Evolutionary conservation across 2,113 vertebrate species (phyloP), one percentile per base, ranked within the genome.

Genomic region (Mobula birostris): DNA sequence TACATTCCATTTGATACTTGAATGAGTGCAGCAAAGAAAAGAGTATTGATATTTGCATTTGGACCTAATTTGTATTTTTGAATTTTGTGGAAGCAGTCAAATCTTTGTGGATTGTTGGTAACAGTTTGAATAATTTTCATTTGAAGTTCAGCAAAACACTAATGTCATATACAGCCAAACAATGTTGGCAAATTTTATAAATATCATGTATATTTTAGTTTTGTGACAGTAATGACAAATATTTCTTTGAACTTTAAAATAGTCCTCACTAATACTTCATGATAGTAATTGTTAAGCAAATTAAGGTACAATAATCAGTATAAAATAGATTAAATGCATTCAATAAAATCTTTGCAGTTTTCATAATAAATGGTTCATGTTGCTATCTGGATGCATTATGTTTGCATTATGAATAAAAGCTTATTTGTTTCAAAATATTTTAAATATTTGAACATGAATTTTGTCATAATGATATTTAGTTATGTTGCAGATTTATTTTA

Each of bases 331-430:
- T 56, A 36, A 70, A 32, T 93, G 11, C 9, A 93, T 48, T n/a
- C 68, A 72, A 24, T 70, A 29, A 12, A 92, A 70, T 4, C 27
- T 40, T 92, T n/a, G 68, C 7, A 70, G 1, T 70, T 92, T n/a
- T 15, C 56, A 14, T 72, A 24, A 48, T 48, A 56, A 93, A 74
- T 56, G 7, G 56, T 24, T 93, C 70, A 48, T 61, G 68, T 29
- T 48, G 91, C 14, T 74, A 90, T 32, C 58, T 63, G 40, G 21
- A 72, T 92, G 90, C 68, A 48, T 66, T 74, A 48, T 93, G 74
- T 48, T 93, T 93, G 68, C 91, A 93, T 74, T 93, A 93, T 74
- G 24, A 93, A 93, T 76, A 40, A 93, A 93, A 70, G 21, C 19
- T 93, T 70, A 93, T 48, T 93, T 74, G 36, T 74, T 93, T 74